A percentile compares a stretch with the other conserved stretches of the same genome.
Conservation (phyloP, 2,888 invertebrate genomes). For the Pachliopta kotzebuea region DNA sequence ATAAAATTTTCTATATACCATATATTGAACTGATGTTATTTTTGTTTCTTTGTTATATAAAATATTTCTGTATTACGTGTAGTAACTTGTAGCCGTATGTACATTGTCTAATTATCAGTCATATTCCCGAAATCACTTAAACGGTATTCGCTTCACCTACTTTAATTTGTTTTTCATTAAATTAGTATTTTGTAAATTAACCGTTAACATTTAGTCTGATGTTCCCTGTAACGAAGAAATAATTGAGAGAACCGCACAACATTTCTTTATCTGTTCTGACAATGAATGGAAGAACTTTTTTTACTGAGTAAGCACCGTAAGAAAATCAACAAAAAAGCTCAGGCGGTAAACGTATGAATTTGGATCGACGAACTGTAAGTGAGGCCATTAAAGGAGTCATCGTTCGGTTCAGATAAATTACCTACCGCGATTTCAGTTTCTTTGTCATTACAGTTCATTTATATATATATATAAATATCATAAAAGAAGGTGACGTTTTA, state of each 20-base stretch:
- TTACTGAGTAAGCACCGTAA: constrained; percentile 50
- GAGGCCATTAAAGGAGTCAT: constrained; percentile 61
- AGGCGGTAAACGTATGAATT: constrained; percentile 61
- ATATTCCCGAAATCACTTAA: constrained; percentile 37
- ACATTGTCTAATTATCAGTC: not conserved
- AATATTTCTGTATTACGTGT: too few relatives aligned
- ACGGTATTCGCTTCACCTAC: constrained; percentile 48
- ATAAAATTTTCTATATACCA: not conserved
- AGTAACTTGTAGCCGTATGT: not conserved
- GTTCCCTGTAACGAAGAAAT: constrained; percentile 52
- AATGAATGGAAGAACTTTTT: constrained; percentile 64
- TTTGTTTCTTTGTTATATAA: too few relatives aligned
- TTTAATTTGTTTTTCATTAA: constrained; percentile 63
- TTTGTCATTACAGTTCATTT: not conserved
- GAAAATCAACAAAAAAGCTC: constrained; percentile 61
- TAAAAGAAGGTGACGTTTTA: not conserved
- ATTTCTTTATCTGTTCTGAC: constrained; percentile 45
- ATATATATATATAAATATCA: not conserved
- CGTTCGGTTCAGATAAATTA: constrained; percentile 39
- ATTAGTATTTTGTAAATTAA: constrained; percentile 59
- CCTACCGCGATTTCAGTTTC: not conserved
- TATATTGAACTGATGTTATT: too few relatives aligned
- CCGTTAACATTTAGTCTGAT: constrained; percentile 47
- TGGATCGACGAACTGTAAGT: constrained; percentile 71
- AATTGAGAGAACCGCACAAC: constrained; percentile 41